A percentile compares a stretch with the other conserved stretches of the same genome.
Evolutionary conservation across 2,113 vertebrate species (phyloP).

Genomic region (Capreolus pygargus): DNA sequence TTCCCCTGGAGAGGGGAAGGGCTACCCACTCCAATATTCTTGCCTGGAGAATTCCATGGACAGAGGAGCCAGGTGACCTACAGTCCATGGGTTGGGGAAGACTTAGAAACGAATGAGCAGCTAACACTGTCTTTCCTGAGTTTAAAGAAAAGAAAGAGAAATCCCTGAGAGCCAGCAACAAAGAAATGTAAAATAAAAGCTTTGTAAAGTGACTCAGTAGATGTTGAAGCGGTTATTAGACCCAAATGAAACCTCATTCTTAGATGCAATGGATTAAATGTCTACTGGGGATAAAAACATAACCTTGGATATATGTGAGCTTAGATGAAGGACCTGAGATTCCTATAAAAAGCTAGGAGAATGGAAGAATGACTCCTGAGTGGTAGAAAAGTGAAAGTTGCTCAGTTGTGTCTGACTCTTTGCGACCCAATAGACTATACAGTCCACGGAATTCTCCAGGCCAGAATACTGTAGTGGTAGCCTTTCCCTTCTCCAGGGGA

Average conservation of each 20-base stretch:
- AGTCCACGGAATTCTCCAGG: not conserved
- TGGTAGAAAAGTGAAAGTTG: not conserved
- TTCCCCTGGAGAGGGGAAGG: not conserved
- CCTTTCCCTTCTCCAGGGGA: not conserved
- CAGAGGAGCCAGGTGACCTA: not conserved
- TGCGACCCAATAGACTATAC: not conserved
- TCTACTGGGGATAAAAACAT: not conserved
- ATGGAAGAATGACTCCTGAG: not conserved
- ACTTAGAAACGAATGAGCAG: not conserved
- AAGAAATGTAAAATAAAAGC: not conserved
- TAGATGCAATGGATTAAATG: not conserved
- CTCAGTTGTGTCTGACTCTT: not conserved
- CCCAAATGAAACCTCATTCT: not conserved
- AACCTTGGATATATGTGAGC: not conserved
- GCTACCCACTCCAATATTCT: not conserved
- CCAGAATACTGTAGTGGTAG: not conserved
- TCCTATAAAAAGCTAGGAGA: not conserved
- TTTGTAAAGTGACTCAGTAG: not conserved
- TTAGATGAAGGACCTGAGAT: not conserved
- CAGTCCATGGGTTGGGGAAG: not conserved
- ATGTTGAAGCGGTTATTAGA: not conserved
- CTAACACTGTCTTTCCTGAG: not conserved
- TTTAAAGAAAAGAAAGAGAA: not conserved
- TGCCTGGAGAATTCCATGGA: not conserved
- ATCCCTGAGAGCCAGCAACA: not conserved